These are phyloP conservation scores for Carettochelys insculpta DNA, from an alignment of 2,113 vertebrate genomes.

Conservation along the genomic window DNA sequence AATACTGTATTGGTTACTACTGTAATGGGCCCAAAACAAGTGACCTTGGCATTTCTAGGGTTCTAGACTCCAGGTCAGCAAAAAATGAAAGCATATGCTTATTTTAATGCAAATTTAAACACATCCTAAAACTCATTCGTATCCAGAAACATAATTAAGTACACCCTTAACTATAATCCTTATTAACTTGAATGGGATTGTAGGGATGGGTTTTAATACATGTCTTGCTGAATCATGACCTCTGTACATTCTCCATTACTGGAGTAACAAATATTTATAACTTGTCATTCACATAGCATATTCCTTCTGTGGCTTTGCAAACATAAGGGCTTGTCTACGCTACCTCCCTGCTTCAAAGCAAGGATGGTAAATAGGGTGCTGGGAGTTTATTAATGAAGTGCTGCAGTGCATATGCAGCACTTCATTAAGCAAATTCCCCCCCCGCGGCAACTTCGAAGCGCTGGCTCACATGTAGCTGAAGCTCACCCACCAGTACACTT, in stretches of 20 bases:
- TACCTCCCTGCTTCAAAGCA: too few relatives aligned
- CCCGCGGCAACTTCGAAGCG: too few relatives aligned
- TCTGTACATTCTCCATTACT: background rate
- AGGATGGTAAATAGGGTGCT: too few relatives aligned
- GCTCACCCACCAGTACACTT: too few relatives aligned
- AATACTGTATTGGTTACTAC: background rate
- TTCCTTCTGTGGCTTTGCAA: background rate
- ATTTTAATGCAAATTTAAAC: background rate
- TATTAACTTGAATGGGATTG: background rate
- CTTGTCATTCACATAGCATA: background rate
- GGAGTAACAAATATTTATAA: background rate
- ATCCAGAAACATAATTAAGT: background rate
- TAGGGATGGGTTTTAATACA: background rate
- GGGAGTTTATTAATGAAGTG: too few relatives aligned
- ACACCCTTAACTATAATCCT: background rate
- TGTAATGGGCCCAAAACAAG: background rate
- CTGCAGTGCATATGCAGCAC: too few relatives aligned
- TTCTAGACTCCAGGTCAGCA: background rate
- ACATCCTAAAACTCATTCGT: background rate
- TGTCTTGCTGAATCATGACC: background rate
- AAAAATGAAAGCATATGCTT: background rate
- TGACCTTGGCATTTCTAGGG: background rate
- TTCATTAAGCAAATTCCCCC: too few relatives aligned
- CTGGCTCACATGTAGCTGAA: too few relatives aligned
- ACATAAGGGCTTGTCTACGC: too few relatives aligned